A percentile compares a stretch with the other conserved stretches of the same genome.
Conservation (phyloP, 2,797 vertebrate genomes). For the Salmo trutta region DNA sequence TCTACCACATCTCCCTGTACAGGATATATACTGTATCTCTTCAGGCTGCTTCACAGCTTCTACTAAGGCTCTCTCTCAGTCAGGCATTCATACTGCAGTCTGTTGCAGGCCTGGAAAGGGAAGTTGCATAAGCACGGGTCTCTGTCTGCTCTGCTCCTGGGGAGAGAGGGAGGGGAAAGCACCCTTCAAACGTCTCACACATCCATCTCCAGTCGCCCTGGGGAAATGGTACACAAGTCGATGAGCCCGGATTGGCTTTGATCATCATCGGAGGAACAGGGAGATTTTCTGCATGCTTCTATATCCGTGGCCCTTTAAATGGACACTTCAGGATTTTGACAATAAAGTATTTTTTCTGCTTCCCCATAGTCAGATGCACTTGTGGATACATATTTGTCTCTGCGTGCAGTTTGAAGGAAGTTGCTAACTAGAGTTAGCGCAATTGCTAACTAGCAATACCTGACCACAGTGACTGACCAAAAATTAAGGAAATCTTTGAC, state of each 20-base stretch:
- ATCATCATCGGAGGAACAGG: slow-evolving; percentile 53
- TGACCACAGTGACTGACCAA: no score
- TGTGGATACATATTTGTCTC: no score
- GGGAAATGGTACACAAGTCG: slow-evolving; percentile 49
- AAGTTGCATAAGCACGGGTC: slow-evolving; percentile 65
- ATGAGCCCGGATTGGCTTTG: slow-evolving; percentile 68
- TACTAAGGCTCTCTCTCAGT: slow-evolving; percentile 19
- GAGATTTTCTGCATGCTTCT: slow-evolving; percentile 49
- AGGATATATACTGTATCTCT: no score
- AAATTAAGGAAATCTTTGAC: no score
- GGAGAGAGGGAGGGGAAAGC: slow-evolving; percentile 40
- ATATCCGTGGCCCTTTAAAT: slow-evolving; percentile 46
- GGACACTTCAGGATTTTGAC: no score
- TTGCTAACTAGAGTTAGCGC: no score
- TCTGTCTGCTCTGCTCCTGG: slow-evolving; percentile 43
- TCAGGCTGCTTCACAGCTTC: background rate
- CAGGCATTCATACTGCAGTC: slow-evolving; percentile 42
- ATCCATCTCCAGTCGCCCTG: slow-evolving; percentile 48
- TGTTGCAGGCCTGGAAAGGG: slow-evolving; percentile 52
- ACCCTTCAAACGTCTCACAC: slow-evolving; percentile 63
- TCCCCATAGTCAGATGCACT: no score
- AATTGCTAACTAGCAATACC: no score
- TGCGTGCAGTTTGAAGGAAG: no score
- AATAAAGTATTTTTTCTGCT: no score
- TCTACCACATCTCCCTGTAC: no score